phyloP scores from a whole-genome alignment of 2,888 invertebrate species.

The Zygogramma bicolorata region DNA sequence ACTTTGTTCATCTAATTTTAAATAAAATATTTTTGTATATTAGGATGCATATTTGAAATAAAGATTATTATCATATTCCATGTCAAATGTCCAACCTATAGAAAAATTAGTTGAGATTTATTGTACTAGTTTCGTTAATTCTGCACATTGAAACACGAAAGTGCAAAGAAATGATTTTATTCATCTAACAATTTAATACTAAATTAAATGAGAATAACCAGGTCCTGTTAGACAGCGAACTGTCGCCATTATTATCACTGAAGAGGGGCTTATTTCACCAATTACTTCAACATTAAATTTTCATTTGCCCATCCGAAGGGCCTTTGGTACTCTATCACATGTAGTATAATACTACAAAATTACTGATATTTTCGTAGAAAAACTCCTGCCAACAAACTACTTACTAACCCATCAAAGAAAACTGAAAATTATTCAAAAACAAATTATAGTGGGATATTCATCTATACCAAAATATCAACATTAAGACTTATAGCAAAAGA shows the following conservation, averaged over 20 bases:
- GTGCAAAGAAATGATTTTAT: slow-evolving; percentile 1
- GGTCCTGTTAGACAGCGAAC: background rate
- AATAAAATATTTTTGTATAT: no score
- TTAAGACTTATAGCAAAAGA: no score
- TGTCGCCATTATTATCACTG: background rate
- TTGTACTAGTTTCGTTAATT: background rate
- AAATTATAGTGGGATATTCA: no score
- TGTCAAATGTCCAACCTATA: no score
- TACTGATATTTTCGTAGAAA: background rate
- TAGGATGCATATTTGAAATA: no score
- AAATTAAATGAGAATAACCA: slow-evolving; percentile 6
- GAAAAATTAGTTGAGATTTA: no score
- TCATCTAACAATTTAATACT: background rate
- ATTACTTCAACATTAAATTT: background rate
- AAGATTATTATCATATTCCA: no score
- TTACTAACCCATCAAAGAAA: no score
- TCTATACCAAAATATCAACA: no score
- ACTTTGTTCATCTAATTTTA: no score
- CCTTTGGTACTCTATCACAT: slow-evolving; percentile 3
- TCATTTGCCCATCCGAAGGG: background rate
- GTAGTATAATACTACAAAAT: background rate
- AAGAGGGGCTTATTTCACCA: background rate
- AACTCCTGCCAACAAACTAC: no score
- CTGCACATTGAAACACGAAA: background rate
- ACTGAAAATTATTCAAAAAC: no score